Evolutionary conservation across 2,797 vertebrate genomes (phyloP).

Genomic region (Oreochromis grahami): DNA sequence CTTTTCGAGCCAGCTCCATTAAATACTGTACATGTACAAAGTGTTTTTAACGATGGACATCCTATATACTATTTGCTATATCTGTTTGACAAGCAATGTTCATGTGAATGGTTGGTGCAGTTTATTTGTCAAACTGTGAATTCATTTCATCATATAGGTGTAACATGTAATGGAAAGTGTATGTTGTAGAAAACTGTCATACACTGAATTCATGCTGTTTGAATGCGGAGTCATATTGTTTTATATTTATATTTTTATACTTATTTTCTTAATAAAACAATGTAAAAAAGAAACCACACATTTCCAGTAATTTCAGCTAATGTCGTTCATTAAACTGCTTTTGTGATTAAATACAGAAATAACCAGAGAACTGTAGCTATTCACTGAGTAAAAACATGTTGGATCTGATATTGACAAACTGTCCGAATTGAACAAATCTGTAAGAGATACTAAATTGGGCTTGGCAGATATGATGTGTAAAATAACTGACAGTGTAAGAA

Average conservation of each 20-base stretch:
- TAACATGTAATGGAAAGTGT: conserved; percentile 80
- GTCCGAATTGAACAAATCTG: neutral
- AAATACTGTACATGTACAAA: conserved; percentile 78
- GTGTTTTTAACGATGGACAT: conserved; percentile 79
- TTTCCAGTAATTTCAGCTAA: neutral
- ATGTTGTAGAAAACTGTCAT: conserved; percentile 79
- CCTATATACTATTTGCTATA: conserved; percentile 81
- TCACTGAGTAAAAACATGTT: neutral
- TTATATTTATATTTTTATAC: conserved; percentile 99
- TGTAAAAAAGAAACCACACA: conserved; percentile 24
- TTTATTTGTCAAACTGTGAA: conserved; percentile 79
- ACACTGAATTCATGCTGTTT: conserved; percentile 77
- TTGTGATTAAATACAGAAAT: neutral
- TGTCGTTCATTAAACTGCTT: neutral
- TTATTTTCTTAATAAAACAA: conserved; percentile 97
- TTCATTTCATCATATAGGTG: conserved; percentile 80
- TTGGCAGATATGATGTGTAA: neutral
- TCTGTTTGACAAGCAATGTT: conserved; percentile 77
- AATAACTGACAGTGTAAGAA: neutral
- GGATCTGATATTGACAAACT: neutral
- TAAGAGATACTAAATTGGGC: neutral
- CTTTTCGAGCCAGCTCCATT: conserved; percentile 72
- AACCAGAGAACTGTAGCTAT: neutral
- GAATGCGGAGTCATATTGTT: conserved; percentile 88
- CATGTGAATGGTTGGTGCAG: conserved; percentile 80